These are phyloP conservation scores for Elegia similella DNA, from an alignment of 2,888 invertebrate species.

Conservation along the genomic window DNA sequence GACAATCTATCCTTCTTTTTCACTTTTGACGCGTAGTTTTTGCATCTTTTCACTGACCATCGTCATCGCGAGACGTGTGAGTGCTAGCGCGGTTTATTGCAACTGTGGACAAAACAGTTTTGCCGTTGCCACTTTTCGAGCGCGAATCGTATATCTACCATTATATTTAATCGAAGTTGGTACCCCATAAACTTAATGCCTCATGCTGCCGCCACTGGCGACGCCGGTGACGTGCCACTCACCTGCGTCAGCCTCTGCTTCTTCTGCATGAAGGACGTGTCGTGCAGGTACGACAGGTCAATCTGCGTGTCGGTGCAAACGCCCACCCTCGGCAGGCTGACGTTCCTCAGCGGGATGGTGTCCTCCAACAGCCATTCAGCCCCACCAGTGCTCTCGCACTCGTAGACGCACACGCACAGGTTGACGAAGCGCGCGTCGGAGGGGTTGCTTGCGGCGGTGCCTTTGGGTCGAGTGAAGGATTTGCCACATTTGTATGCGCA, in stretches of 20 bases:
- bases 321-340: constrained; percentile 91
- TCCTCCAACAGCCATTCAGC: constrained; percentile 97
- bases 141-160: no score
- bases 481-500: constrained; percentile 97
- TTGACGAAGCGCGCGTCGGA: constrained; percentile 90
- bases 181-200: no score
- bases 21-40: no score
- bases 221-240: constrained; percentile 22
- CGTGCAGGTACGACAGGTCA: constrained; percentile 91
- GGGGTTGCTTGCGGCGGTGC: constrained; percentile 82
- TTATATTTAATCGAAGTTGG: no score
- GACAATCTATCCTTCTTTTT: no score
- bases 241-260: constrained; percentile 90
- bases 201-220: no score
- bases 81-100: no score
- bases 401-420: constrained; percentile 97
- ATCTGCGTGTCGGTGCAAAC: constrained; percentile 91
- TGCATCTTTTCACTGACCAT: no score
- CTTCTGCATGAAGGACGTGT: constrained; percentile 89
- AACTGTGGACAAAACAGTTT: no score
- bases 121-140: no score
- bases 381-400: constrained; percentile 98
- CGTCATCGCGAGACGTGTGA: no score
- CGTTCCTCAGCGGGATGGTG: constrained; percentile 95
- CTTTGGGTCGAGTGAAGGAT: constrained; percentile 93